These are phyloP conservation scores for Chymomyza costata DNA, from an alignment of 1,140 invertebrate species.

Conservation along the genomic window DNA sequence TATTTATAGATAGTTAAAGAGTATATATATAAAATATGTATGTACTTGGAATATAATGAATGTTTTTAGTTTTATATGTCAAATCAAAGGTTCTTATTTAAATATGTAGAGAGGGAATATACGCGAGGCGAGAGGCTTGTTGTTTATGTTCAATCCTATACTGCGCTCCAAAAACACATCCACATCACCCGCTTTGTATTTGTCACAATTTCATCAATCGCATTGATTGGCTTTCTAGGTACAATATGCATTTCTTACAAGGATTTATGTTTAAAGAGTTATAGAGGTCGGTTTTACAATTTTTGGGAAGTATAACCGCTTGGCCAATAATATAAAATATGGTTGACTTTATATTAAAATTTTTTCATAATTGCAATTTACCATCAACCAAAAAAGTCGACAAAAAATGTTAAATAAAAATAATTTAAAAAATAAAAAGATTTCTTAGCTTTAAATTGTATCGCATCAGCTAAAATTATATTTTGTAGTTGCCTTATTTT, in stretches of 20 bases:
- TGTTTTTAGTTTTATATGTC: constrained; percentile 16
- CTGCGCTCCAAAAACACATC: neutral
- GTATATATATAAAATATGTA: constrained; percentile 59
- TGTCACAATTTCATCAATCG: constrained; percentile 69
- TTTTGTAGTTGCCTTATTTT: too few species aligned
- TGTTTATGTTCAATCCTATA: neutral
- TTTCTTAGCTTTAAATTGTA: too few species aligned
- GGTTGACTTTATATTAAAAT: too few species aligned
- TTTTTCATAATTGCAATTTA: too few species aligned
- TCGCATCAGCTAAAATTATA: too few species aligned
- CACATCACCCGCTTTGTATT: constrained; percentile 42
- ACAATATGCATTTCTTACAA: constrained; percentile 46
- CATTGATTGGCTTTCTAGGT: constrained; percentile 69
- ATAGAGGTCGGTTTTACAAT: constrained; percentile 2
- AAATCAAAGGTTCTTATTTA: constrained; percentile 1
- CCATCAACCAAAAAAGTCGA: too few species aligned
- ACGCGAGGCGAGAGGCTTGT: constrained; percentile 12
- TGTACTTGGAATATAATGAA: constrained; percentile 62
- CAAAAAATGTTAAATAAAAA: too few species aligned
- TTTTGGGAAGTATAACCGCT: constrained; percentile 7
- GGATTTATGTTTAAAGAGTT: constrained; percentile 26
- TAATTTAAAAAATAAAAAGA: too few species aligned
- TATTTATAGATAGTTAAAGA: constrained; percentile 40
- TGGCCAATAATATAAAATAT: constrained; percentile 33
- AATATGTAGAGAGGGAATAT: constrained; percentile 12